Percentiles rank a stretch among this genome's conserved stretches.
These are phyloP conservation scores for Adelognathus sp. DNA, from an alignment of 2,888 invertebrate species.

Conservation along the genomic window DNA sequence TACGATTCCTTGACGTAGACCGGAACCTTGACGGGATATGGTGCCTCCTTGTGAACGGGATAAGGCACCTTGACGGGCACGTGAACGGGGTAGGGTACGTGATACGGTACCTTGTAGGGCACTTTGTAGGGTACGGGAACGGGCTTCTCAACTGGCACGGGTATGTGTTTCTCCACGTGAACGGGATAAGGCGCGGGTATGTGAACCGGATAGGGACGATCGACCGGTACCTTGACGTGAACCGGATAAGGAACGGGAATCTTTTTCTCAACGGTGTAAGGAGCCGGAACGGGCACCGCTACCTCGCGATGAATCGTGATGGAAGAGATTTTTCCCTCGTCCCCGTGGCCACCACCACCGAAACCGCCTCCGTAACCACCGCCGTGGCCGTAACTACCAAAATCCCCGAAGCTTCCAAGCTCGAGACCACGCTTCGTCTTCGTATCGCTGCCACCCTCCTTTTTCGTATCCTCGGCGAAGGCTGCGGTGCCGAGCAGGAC, in stretches of 20 bases:
- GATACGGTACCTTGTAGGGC: slow-evolving; percentile 71
- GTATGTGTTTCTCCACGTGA: slow-evolving; percentile 71
- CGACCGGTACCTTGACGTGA: slow-evolving; percentile 74
- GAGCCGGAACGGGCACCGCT: slow-evolving; percentile 73
- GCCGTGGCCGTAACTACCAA: slow-evolving; percentile 53
- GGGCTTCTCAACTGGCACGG: slow-evolving; percentile 71
- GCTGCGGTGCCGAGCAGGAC: slow-evolving; percentile 67
- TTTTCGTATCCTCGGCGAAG: slow-evolving; percentile 60
- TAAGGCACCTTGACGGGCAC: slow-evolving; percentile 72
- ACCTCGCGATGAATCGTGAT: slow-evolving; percentile 77
- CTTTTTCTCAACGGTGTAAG: slow-evolving; percentile 74
- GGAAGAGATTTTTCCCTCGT: slow-evolving; percentile 71
- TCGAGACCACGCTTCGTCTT: slow-evolving; percentile 77
- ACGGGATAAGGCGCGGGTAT: slow-evolving; percentile 72
- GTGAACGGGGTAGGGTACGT: slow-evolving; percentile 68
- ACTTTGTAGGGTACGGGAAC: slow-evolving; percentile 70
- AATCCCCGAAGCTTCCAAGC: slow-evolving; percentile 62
- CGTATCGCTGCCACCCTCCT: slow-evolving; percentile 58
- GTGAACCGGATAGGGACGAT: slow-evolving; percentile 71
- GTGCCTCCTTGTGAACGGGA: slow-evolving; percentile 67
- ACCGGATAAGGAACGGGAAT: slow-evolving; percentile 74
- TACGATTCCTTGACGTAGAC: slow-evolving; percentile 71
- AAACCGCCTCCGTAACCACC: slow-evolving; percentile 57
- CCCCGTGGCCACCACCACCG: slow-evolving; percentile 64
- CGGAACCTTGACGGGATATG: slow-evolving; percentile 71